Conservation (phyloP, 2,113 vertebrate species). For the Heliornis fulica region DNA sequence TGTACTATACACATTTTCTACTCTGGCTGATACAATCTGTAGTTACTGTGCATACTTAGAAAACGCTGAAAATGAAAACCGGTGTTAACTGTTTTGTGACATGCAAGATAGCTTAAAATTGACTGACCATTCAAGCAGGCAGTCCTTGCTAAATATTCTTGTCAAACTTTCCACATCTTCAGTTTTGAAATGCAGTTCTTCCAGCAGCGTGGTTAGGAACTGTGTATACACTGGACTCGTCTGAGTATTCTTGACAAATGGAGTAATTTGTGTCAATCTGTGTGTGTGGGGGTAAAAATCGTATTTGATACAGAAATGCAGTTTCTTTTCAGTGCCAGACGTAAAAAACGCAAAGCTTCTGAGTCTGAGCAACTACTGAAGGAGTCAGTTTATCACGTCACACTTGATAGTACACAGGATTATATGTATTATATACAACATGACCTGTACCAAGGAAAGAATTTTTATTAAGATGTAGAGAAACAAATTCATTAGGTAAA, state of each 20-base stretch:
- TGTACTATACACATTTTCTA: neutral
- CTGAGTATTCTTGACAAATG: slow-evolving; percentile 57
- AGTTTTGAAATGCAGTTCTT: slow-evolving; percentile 74
- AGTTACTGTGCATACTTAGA: neutral
- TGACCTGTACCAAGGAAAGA: neutral
- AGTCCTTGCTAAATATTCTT: slow-evolving; percentile 64
- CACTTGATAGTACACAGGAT: neutral
- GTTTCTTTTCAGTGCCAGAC: neutral
- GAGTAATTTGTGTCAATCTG: slow-evolving; percentile 66
- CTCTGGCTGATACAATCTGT: neutral
- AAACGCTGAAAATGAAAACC: neutral
- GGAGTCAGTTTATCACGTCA: neutral
- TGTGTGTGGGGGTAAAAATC: neutral
- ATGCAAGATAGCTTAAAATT: neutral
- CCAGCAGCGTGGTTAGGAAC: slow-evolving; percentile 73
- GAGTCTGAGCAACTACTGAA: neutral
- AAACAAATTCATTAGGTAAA: neutral
- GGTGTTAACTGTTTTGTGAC: neutral
- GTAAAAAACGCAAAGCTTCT: neutral
- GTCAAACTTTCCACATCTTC: slow-evolving; percentile 79
- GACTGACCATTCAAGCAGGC: slow-evolving; percentile 56
- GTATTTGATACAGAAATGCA: neutral
- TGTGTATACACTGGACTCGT: slow-evolving; percentile 63
- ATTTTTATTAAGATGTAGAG: neutral
- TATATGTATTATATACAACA: neutral